Base-by-base conservation (phyloP, 1,140 invertebrate genomes). In the Pseudomyrmex dendroicus region DNA sequence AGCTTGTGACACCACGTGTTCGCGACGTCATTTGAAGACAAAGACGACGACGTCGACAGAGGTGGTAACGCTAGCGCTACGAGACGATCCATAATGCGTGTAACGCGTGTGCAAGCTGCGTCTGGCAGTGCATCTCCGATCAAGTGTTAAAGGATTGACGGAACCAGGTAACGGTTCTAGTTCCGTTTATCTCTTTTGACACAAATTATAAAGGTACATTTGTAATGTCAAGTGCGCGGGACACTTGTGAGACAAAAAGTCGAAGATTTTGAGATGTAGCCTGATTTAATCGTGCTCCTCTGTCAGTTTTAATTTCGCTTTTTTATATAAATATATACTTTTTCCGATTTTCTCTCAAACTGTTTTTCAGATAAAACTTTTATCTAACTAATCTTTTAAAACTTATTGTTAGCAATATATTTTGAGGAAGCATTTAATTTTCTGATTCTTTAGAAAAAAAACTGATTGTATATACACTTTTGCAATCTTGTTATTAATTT, bases 1-100 rank as follows among this genome's bases (percentile, higher is more conserved):
- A 80, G 48, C 44, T 50, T 64, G 48, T 56, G 66, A 66, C 54
- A 66, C 74, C 86, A 87, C 86, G 86, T 87, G 86, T 73, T 80
- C 61, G 20, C 61, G 44, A 57, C 78, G 70, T 63, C 46, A 74
- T 63, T 74, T 46, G 48, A 72, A 61, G 67, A 82, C 67, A 59
- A 54, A 12, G 57, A 73, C 78, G 56, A 46, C 20, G 73, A 22
- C 78, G 56, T 22, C 20, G 73, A 22, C 62, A 25, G 8, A 22
- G 17, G 25, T n/a, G 44, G 66, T 78, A 54, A 72, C 76, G 56
- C 56, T 74, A 13, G 35, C 48, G 70, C 17, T 57, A 48, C 50
- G 25, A 62, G 52, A 35, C 48, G 61, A 73, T 87, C 56, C 35
- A 73, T 63, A 73, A 83, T 78, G 82, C 82, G 82, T 73, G 84